Evolutionary conservation across 2,888 invertebrate genomes (phyloP), one percentile per base, ranked within the genome.

Genomic region (Calameuta filiformis): DNA sequence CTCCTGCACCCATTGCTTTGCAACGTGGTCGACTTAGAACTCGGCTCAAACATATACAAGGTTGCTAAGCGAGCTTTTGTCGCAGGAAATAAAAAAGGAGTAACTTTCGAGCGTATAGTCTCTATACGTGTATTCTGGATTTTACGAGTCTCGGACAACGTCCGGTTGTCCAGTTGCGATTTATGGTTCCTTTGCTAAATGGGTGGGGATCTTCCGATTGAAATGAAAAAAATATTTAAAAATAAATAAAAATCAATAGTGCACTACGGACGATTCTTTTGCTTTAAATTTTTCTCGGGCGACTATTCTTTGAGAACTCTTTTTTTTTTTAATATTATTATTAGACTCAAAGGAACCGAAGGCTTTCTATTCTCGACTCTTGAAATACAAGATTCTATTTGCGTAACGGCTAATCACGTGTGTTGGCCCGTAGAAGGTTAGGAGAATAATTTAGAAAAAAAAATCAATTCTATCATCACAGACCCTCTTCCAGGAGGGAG

Each of bases 341-440:
- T 56, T 56, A 56, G 56, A 23, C 56, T 23, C 56, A 56, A 23
- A 56, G 56, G 56, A 56, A 56, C 56, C 56, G 56, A 56, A 56
- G 12, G 71, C 31, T 23, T 31, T 71, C 71, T 71, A 71, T 71
- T 71, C 71, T 71, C 31, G 71, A 56, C 56, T 56, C 56, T 56
- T 56, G 56, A 56, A 56, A 56, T 56, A 56, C 56, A 56, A 56
- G 71, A 31, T 71, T 71, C 71, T 71, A 71, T 71, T 71, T 34
- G 71, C 33, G 71, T 71, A 71, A 12, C 71, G 31, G 71, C 56
- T 56, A 56, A 56, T 56, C 56, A 23, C 23, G 23, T 56, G 9
- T 23, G 56, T 23, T 56, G 56, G 9, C 23, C 23, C 56, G 56
- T 23, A 23, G 56, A 56, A 56, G 56, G 23, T 56, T 23, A 9